phyloP scores from a whole-genome alignment of 23 tunicate species.

The Ascidia mentula region DNA sequence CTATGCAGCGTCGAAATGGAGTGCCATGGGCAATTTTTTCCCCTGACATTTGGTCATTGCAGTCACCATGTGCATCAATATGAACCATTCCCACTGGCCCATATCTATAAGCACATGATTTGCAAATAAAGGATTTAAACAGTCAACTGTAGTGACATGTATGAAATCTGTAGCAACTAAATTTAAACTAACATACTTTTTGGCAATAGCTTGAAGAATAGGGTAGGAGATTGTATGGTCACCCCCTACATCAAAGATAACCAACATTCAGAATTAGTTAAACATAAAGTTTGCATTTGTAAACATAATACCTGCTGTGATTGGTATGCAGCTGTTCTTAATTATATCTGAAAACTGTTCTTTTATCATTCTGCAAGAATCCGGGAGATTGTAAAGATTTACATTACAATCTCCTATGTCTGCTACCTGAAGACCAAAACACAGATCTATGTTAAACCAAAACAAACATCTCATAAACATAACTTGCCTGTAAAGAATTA shows the following conservation, averaged over 20 bases:
- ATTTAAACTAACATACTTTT: conserved; percentile 51
- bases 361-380: conserved; percentile 31
- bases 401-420: conserved; percentile 76
- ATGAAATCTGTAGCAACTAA: not conserved
- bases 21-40: conserved; percentile 86
- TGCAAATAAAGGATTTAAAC: not conserved
- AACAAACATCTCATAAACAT: not conserved
- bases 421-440: conserved; percentile 47
- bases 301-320: conserved; percentile 45
- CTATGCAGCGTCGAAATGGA: conserved; percentile 64
- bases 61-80: conserved; percentile 81
- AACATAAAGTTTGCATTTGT: not conserved
- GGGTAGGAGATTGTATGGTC: conserved; percentile 83
- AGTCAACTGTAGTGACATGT: not conserved
- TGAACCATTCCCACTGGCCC: conserved; percentile 87
- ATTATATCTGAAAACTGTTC: conserved; percentile 47
- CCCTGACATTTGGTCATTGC: conserved; percentile 42
- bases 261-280: not conserved
- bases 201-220: conserved; percentile 64
- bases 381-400: conserved; percentile 57
- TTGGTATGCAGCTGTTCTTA: conserved; percentile 52
- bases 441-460: not conserved
- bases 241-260: conserved; percentile 47
- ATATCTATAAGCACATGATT: conserved; percentile 25
- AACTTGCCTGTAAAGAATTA: conserved; percentile 27